Evolutionary conservation across 2,113 vertebrate genomes (phyloP).

Genomic region (Sylvietta virens): DNA sequence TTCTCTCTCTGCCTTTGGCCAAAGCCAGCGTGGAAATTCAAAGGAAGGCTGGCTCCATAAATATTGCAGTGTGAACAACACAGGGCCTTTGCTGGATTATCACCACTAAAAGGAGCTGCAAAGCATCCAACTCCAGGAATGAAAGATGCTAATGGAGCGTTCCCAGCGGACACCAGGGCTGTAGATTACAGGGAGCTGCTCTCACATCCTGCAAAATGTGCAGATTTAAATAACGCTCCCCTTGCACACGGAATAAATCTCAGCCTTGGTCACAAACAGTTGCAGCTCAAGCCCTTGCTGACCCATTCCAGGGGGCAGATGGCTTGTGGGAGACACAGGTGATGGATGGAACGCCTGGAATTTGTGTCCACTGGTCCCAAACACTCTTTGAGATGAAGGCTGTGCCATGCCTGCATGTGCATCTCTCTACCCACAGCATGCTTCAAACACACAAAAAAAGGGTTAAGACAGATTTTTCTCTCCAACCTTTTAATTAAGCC

Average conservation of each 20-base stretch:
- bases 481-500: conserved; percentile 49
- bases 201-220: background rate
- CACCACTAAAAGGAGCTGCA: conserved; percentile 34
- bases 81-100: conserved; percentile 52
- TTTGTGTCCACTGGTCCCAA: background rate
- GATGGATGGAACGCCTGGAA: background rate
- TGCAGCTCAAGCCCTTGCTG: rapidly evolving
- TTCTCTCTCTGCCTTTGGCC: conserved; percentile 3
- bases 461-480: background rate
- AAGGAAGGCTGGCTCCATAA: conserved; percentile 42
- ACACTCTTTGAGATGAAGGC: background rate
- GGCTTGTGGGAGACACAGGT: background rate
- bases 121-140: conserved; percentile 41
- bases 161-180: conserved; percentile 10
- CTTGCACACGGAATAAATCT: background rate
- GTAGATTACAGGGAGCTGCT: background rate
- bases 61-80: conserved; percentile 39
- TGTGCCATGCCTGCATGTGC: background rate
- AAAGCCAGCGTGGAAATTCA: background rate
- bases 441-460: background rate
- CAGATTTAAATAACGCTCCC: conserved; percentile 6
- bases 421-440: background rate
- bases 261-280: background rate
- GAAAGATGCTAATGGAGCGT: conserved; percentile 47
- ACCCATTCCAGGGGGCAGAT: background rate